A percentile compares a stretch with the other conserved stretches of the same genome.
Evolutionary conservation across 2,113 vertebrate genomes (phyloP).

Genomic region (Prunella fulvescens): DNA sequence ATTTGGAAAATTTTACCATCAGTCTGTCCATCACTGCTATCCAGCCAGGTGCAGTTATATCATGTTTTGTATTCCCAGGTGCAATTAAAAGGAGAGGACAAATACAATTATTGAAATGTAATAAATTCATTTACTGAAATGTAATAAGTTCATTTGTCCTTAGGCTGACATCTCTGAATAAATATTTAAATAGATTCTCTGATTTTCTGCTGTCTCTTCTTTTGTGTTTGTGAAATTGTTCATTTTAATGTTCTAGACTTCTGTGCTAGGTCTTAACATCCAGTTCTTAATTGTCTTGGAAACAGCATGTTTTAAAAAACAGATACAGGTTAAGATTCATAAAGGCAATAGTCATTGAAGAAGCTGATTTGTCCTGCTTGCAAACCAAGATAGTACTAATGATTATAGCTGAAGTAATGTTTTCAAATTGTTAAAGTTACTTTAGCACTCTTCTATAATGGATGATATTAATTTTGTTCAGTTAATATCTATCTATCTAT

Average conservation of each 20-base stretch:
- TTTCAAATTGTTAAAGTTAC: neutral
- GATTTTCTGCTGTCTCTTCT: neutral
- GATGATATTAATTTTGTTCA: neutral
- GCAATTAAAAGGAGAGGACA: neutral
- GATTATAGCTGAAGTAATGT: neutral
- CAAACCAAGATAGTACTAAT: neutral
- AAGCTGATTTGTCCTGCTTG: neutral
- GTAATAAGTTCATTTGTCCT: neutral
- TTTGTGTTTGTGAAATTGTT: neutral
- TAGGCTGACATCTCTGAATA: neutral
- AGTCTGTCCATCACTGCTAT: neutral
- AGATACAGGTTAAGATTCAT: neutral
- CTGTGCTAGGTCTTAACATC: neutral
- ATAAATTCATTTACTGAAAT: neutral
- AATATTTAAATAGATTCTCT: neutral
- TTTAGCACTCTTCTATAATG: neutral
- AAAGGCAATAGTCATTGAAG: neutral
- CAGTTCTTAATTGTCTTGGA: neutral
- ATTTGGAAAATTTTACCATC: neutral
- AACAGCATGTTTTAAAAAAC: neutral
- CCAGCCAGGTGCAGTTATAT: neutral
- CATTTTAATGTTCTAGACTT: neutral
- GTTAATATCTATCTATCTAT: neutral
- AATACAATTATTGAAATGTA: neutral
- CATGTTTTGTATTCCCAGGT: neutral